phyloP scores from a whole-genome alignment of 2,113 vertebrate genomes.

The Lagopus leucura region DNA sequence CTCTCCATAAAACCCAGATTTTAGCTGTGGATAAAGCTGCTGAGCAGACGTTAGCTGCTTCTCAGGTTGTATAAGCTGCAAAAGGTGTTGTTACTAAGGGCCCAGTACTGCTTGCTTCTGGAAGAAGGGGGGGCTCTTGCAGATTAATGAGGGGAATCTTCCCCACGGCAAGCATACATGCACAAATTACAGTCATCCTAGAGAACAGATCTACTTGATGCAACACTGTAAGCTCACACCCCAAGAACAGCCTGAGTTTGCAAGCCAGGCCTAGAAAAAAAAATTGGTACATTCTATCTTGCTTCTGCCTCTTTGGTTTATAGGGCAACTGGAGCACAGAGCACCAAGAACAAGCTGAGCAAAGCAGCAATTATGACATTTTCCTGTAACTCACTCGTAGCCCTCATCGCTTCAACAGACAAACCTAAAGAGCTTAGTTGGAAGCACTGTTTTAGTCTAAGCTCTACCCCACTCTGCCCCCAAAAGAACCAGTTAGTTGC shows the following conservation, averaged over 20 bases:
- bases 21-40: background rate
- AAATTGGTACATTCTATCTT: background rate
- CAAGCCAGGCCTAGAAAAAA: background rate
- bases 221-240: background rate
- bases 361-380: background rate
- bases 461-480: background rate
- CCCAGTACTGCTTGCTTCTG: background rate
- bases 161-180: background rate
- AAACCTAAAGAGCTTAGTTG: background rate
- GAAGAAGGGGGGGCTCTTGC: background rate
- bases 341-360: background rate
- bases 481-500: background rate
- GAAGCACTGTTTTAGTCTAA: background rate
- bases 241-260: background rate
- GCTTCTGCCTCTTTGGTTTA: no score
- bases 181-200: background rate
- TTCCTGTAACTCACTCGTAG: background rate
- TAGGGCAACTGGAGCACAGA: fast-evolving
- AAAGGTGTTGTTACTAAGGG: background rate
- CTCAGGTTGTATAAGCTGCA: background rate
- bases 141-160: fast-evolving
- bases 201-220: background rate
- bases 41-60: background rate
- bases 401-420: background rate
- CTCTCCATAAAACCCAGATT: background rate